A percentile compares a stretch with the other conserved stretches of the same genome.
Conservation (phyloP, 2,797 vertebrate species). For the Chloroceryle inda region DNA sequence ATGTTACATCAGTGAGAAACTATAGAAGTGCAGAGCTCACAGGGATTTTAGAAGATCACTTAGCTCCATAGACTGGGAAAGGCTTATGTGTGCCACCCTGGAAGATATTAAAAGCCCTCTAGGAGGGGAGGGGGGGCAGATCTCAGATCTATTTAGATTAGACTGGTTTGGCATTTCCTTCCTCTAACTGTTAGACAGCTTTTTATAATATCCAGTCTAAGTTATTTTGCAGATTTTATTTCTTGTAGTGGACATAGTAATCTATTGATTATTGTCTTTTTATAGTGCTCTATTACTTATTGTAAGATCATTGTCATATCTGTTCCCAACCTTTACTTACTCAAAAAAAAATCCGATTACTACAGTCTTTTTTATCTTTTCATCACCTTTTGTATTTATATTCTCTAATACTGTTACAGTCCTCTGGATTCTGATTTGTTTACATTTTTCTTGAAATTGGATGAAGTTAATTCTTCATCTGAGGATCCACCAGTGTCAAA, state of each 20-base stretch:
- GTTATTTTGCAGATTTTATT: background rate
- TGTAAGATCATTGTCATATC: background rate
- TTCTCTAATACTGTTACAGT: background rate
- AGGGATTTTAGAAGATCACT: background rate
- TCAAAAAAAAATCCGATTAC: background rate
- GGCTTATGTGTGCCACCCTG: slow-evolving; percentile 40
- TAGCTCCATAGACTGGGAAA: slow-evolving; percentile 11
- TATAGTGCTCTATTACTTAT: background rate
- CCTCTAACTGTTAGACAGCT: background rate
- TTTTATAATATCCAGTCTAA: background rate
- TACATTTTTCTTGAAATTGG: background rate
- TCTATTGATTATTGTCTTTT: background rate
- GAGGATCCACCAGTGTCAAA: background rate
- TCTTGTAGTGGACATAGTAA: background rate
- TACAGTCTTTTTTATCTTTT: background rate
- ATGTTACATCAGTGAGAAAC: slow-evolving; percentile 56
- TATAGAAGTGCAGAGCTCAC: background rate
- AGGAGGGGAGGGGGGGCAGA: background rate
- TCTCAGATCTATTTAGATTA: background rate
- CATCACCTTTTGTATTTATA: background rate
- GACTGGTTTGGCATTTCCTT: background rate
- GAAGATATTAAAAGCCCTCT: slow-evolving; percentile 29
- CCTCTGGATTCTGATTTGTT: background rate
- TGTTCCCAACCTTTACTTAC: background rate
- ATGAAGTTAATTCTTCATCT: background rate